Evolutionary conservation across 2,888 invertebrate species (phyloP), one percentile per base, ranked within the genome.

Genomic region (Morpho helenor): DNA sequence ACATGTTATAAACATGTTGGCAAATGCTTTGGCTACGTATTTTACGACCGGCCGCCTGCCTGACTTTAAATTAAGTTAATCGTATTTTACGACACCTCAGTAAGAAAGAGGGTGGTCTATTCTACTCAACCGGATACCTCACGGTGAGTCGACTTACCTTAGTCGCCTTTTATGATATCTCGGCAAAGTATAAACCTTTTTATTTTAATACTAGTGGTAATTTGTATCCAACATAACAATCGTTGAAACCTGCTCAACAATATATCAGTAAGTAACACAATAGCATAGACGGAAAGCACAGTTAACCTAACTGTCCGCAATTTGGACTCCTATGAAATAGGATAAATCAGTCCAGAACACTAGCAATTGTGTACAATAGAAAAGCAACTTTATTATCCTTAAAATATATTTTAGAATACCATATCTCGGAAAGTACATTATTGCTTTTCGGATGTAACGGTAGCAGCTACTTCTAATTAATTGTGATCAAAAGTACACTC

Each of bases 261-360:
- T 84, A 79, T 74, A 85, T 85, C 83, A 85, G 74, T 61, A 68
- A 69, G 68, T 67, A 73, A 71, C 72, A 86, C 83, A 81, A 82
- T 76, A 76, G 77, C 67, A 71, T 66, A 76, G 75, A 79, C 75
- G 80, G 79, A 81, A 80, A 80, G 78, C 78, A 79, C 84, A 81
- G 82, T 84, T 83, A 86, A 81, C 79, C 79, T 84, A 87, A 87
- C 83, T 79, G 83, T 79, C 74, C 75, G 83, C 80, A 82, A 85
- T 87, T 85, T 79, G 76, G 78, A 74, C 78, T 71, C 73, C 72
- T 79, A 80, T 80, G 76, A 75, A 81, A 82, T 81, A 81, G 77
- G 80, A 82, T 81, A 83, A 80, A 82, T 83, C 76, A 76, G 71
- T 67, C 67, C 67, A 67, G 63, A 70, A 71, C 68, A 71, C 69